Evolutionary conservation across 2,797 vertebrate species (phyloP), one percentile per base, ranked within the genome.

Genomic region (Notolepis coatsorum): DNA sequence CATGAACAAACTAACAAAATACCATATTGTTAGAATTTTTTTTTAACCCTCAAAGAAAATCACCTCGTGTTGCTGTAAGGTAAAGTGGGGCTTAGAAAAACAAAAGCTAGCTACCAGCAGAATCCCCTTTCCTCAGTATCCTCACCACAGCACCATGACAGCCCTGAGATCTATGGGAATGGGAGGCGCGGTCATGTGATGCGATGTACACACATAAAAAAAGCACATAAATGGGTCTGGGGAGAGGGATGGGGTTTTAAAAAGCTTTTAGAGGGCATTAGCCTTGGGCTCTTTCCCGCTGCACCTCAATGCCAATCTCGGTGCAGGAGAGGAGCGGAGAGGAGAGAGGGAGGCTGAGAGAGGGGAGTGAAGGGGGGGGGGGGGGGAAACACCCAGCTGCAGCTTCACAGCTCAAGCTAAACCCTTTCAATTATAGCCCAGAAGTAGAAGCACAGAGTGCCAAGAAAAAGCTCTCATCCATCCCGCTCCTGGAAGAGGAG

Each of bases 201-300:
- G 65, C 62, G 81, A 90, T 85, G 80, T 85, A 88, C 82, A 86
- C 77, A 84, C 65, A 85, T 77, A 80, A 83, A 88, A 20, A 86
- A 88, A 87, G 79, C 75, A 76, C 75, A 84, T 81, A 89, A 89
- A 90, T 84, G 84, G 84, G 86, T 83, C 84, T 88, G 58, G 69
- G 81, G 87, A 84, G 86, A 84, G 86, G 89, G 90, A 91, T 86
- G 84, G 88, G 91, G 89, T 89, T 92, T 92, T 90, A 89, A 92
- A 92, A 92, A 90, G 91, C 91, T 91, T 90, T 92, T 89, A 92
- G 88, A 85, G 83, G 87, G 88, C 91, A 91, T 93, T 89, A 92
- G 91, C 85, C 84, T 80, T 88, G 85, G 82, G 87, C 89, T 88
- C 73, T 86, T 88, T 88, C 88, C 80, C 78, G 79, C 81, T 89